Conservation (phyloP, 2,888 invertebrate genomes). For the Ennomos fuscantarius region DNA sequence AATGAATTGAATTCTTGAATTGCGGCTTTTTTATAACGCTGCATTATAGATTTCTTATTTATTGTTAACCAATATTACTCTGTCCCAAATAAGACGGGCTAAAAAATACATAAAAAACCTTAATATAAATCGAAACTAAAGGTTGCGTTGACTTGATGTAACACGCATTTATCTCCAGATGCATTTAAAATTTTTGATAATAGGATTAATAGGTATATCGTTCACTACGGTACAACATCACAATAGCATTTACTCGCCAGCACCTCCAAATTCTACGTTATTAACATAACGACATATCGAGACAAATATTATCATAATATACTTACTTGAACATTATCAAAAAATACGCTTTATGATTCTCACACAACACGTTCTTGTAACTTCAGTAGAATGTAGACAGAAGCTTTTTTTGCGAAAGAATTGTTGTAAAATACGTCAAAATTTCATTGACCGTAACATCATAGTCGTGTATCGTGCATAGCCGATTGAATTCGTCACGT, state of each 20-base stretch:
- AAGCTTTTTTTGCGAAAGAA: conserved; percentile 14
- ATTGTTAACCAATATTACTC: too few species aligned
- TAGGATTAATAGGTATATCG: conserved; percentile 14
- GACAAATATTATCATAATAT: neutral
- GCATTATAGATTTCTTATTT: too few species aligned
- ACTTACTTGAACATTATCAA: conserved; percentile 31
- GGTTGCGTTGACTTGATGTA: too few species aligned
- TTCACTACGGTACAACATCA: conserved; percentile 33
- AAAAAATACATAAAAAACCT: too few species aligned
- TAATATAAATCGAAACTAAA: too few species aligned
- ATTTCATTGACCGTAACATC: conserved; percentile 23
- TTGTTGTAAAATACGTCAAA: conserved; percentile 21
- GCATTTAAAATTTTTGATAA: neutral
- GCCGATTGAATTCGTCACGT: conserved; percentile 34
- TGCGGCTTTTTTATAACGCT: too few species aligned
- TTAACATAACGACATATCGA: conserved; percentile 28
- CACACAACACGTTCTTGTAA: conserved; percentile 6
- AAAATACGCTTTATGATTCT: conserved; percentile 28
- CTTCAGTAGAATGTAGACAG: neutral
- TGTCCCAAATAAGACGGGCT: too few species aligned
- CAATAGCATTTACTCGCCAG: conserved; percentile 29
- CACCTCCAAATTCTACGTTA: conserved; percentile 18
- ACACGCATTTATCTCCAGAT: too few species aligned
- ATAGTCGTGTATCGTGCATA: conserved; percentile 26
- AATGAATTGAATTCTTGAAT: too few species aligned